Evolutionary conservation across 2,797 vertebrate species (phyloP).

Genomic region (Lophotriccus pileatus): DNA sequence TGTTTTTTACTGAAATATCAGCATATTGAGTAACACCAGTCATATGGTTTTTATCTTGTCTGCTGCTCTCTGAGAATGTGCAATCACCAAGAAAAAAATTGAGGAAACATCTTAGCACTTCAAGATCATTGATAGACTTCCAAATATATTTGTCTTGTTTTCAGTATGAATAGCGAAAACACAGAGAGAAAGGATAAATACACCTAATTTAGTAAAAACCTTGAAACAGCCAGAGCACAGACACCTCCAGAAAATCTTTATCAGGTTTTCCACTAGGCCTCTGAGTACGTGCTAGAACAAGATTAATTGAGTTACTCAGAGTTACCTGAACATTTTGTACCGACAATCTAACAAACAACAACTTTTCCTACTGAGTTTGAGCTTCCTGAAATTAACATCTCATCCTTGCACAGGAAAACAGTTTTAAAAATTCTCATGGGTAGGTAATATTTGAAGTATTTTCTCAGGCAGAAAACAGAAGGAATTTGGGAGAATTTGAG

Average conservation of each 20-base stretch:
- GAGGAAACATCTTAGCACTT: background rate
- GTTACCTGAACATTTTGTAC: conserved; percentile 41
- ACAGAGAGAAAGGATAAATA: background rate
- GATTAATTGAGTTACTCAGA: conserved; percentile 40
- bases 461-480: background rate
- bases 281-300: background rate
- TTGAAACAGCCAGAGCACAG: background rate
- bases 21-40: background rate
- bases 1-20: background rate
- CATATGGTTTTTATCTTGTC: background rate
- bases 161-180: background rate
- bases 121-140: background rate
- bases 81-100: background rate
- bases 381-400: background rate
- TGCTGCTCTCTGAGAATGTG: background rate
- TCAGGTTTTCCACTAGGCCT: background rate
- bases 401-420: background rate
- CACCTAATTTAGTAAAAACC: background rate
- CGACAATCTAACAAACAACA: background rate
- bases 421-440: background rate
- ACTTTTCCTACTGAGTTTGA: background rate
- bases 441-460: background rate
- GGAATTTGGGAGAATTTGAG: background rate
- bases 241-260: background rate
- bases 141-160: background rate